Base-by-base conservation (phyloP, 2,888 invertebrate genomes). In the Apantesis nais region DNA sequence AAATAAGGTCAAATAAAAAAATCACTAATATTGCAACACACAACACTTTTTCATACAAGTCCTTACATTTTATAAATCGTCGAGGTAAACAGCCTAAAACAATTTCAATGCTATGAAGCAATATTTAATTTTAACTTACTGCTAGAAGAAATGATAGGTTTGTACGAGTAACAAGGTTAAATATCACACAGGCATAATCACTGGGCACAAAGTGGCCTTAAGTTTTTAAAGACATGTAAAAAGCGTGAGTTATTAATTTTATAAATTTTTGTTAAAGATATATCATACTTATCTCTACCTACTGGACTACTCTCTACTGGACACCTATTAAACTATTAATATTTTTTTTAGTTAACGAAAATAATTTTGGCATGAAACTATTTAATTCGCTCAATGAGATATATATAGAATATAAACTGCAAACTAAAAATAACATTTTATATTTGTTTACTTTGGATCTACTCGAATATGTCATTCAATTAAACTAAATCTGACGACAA, bases 61-160 rank as follows among this genome's bases (percentile, higher is more conserved):
- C 16, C 16, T 0, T 16, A 58, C 37, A 25, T 55, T 22, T 58
- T 39, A 55, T 61, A 39, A 31, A n/a, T n/a, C 2, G 22, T 55
- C 48, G 39, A 68, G 68, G 63, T 39, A 39, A 68, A 55, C 63
- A 55, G 37, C 68, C 63, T 41, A 39, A 55, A 55, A 34, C 55
- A 22, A 31, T 25, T 39, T 19, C 55, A 63, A 55, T 25, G 29
- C 25, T 41, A 52, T 55, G 37, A 55, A 9, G 63, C 37, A 63
- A 63, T 52, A 11, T 62, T 37, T 37, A 52, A 44, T 34, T 61
- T 67, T 8, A 62, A 44, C 60, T n/a, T 62, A 62, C 34, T 62
- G 22, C 37, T 48, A 62, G 16, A 61, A n/a, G 37, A 61, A 61
- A 62, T 67, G 9, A 65, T 62, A n/a, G 25, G 34, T 37, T 44